These are phyloP conservation scores for Bubo bubo DNA, from an alignment of 2,113 vertebrate genomes.

Conservation along the genomic window DNA sequence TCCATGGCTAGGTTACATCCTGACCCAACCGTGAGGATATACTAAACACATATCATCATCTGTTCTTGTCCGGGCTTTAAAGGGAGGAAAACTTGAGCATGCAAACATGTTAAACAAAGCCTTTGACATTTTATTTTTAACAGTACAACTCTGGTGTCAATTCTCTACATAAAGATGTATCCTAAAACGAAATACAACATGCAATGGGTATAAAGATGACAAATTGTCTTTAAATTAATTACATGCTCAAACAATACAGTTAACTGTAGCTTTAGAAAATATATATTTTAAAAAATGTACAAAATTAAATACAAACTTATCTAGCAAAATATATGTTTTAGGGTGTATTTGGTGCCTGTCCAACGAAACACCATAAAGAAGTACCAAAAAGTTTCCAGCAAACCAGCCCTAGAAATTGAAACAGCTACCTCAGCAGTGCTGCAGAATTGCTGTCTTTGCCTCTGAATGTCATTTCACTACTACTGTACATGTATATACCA, in stretches of 20 bases:
- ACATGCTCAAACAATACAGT: neutral
- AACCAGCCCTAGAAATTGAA: neutral
- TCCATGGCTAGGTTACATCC: too few species aligned
- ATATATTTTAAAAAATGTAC: too few species aligned
- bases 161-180: neutral
- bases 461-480: neutral
- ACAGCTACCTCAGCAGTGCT: neutral
- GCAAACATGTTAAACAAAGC: accelerated
- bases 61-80: neutral
- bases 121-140: neutral
- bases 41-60: neutral
- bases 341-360: neutral
- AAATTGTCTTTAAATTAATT: neutral
- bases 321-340: neutral
- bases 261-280: neutral
- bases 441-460: neutral
- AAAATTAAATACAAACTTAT: neutral
- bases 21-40: neutral
- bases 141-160: neutral
- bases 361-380: neutral
- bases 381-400: neutral
- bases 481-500: neutral
- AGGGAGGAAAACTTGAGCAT: neutral
- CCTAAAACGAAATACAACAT: neutral
- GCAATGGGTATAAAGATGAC: neutral